Evolutionary conservation across 2,888 invertebrate genomes (phyloP).

Genomic region (Andricus curvator): DNA sequence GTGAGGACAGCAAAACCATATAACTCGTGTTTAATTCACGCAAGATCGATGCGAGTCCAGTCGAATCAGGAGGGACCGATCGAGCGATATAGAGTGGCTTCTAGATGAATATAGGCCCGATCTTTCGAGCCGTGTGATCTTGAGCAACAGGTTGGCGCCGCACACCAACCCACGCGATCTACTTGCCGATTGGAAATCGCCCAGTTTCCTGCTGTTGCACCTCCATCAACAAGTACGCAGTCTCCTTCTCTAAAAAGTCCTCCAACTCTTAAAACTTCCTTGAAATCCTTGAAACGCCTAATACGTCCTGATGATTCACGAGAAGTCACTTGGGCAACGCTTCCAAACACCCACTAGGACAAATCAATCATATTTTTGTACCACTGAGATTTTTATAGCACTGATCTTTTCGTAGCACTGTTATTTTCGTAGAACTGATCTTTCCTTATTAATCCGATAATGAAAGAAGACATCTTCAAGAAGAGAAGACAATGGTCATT

Average conservation of each 20-base stretch:
- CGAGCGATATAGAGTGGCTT: constrained; percentile 51
- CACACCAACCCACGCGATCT: constrained; percentile 69
- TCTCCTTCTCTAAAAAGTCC: constrained; percentile 2
- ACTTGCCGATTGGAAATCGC: constrained; percentile 71
- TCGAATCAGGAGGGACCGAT: constrained; percentile 39
- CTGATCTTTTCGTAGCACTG: not conserved
- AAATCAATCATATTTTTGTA: not conserved
- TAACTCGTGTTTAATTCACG: constrained; percentile 39
- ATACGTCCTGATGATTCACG: constrained; percentile 36
- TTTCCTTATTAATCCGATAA: not conserved
- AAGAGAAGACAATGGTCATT: not conserved
- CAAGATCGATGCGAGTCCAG: constrained; percentile 38
- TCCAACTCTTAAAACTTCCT: not conserved
- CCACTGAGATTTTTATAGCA: not conserved
- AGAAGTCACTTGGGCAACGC: not conserved
- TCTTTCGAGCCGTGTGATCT: constrained; percentile 64
- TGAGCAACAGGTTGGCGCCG: constrained; percentile 78
- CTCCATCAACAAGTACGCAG: constrained; percentile 38
- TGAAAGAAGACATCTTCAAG: not conserved
- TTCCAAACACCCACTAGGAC: not conserved
- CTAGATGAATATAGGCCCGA: constrained; percentile 70
- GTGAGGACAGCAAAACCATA: constrained; percentile 23
- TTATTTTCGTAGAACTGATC: not conserved
- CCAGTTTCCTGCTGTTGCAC: constrained; percentile 41
- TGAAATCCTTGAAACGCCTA: constrained; percentile 26